Percentiles rank a stretch among this genome's conserved stretches.
Evolutionary conservation across 1,140 invertebrate genomes (phyloP).

Genomic region (Aricia agestis): DNA sequence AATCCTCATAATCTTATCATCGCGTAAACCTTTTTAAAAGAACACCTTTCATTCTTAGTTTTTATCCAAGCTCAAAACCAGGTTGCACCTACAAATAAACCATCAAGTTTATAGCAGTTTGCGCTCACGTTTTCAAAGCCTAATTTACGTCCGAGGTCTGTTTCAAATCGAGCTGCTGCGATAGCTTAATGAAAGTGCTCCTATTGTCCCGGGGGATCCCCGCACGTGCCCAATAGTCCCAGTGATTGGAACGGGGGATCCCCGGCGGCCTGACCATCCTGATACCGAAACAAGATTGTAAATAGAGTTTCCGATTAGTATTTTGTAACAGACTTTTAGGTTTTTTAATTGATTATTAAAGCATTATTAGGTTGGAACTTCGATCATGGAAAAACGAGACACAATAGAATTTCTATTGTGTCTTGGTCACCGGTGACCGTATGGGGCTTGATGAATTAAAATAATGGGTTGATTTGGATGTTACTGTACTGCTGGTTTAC

Average conservation of each 20-base stretch:
- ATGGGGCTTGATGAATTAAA: no score
- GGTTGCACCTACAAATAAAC: neutral
- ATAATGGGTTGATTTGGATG: no score
- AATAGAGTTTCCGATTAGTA: neutral
- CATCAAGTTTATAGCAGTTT: neutral
- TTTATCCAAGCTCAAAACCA: neutral
- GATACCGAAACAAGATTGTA: neutral
- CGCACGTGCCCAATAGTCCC: constrained; percentile 31
- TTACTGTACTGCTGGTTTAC: no score
- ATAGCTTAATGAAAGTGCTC: constrained; percentile 34
- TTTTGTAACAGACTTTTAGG: neutral
- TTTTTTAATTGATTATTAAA: no score
- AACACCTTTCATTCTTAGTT: neutral
- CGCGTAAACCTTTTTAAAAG: no score
- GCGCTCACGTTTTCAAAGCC: neutral
- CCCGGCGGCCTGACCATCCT: constrained; percentile 14
- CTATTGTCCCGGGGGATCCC: constrained; percentile 29
- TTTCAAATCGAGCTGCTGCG: constrained; percentile 6
- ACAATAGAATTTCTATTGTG: no score
- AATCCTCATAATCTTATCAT: no score
- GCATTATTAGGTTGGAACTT: no score
- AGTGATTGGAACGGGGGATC: constrained; percentile 35
- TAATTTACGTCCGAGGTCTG: neutral
- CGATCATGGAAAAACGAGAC: no score
- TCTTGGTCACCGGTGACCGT: no score